Evolutionary conservation across 2,797 vertebrate genomes (phyloP).

Genomic region (Cygnus olor): DNA sequence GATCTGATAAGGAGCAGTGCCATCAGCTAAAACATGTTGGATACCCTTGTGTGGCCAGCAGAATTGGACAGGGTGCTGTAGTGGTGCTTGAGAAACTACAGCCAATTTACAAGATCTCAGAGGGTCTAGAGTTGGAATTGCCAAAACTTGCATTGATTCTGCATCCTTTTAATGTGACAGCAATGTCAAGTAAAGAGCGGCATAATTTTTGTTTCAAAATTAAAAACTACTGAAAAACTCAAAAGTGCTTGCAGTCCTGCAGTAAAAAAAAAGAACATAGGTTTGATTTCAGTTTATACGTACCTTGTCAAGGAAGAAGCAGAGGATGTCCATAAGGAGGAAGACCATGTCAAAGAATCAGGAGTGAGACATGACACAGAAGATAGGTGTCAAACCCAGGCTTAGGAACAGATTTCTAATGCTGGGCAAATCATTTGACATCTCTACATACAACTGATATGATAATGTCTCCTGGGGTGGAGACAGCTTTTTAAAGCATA

Average conservation of each 20-base stretch:
- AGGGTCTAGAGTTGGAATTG: not conserved
- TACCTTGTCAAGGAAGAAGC: not conserved
- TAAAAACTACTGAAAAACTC: not conserved
- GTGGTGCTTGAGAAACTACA: not conserved
- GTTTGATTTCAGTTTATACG: not conserved
- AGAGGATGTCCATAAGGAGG: not conserved
- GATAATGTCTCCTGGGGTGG: not conserved
- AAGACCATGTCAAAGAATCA: not conserved
- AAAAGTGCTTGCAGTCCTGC: not conserved
- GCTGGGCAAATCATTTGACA: not conserved
- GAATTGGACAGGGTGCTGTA: not conserved
- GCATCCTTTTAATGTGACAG: not conserved
- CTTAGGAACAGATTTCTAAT: not conserved
- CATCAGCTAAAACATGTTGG: not conserved
- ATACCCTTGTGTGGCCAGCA: not conserved
- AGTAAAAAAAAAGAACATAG: not conserved
- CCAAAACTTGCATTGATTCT: not conserved
- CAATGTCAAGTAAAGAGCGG: not conserved
- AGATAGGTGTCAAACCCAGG: not conserved
- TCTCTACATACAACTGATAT: not conserved
- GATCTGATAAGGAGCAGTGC: not conserved
- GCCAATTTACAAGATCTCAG: not conserved
- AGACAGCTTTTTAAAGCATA: not conserved
- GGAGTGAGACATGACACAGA: accelerated
- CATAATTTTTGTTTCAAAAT: not conserved